A percentile compares a stretch with the other conserved stretches of the same genome.
These are phyloP conservation scores for Gulo gulo DNA, from an alignment of 2,113 vertebrate genomes.

Conservation along the genomic window DNA sequence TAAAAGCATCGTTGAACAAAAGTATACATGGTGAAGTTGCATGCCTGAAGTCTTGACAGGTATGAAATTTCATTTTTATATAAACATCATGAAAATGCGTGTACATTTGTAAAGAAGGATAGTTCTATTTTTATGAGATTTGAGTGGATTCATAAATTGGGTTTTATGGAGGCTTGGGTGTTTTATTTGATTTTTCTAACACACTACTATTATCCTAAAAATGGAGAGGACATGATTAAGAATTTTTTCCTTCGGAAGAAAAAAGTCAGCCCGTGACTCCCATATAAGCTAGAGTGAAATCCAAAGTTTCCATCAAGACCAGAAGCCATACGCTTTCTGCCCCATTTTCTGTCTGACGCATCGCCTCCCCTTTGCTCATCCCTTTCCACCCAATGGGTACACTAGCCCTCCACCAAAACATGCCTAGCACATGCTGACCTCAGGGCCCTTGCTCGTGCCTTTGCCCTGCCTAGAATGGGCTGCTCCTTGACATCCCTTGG, in stretches of 20 bases:
- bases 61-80: background rate
- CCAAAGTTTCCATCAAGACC: background rate
- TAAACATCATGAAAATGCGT: background rate
- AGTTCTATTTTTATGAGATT: background rate
- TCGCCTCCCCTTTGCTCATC: too few species aligned
- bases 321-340: background rate
- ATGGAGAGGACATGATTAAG: background rate
- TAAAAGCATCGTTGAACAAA: background rate
- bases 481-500: background rate
- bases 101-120: background rate
- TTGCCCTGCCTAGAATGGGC: background rate
- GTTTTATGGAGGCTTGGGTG: background rate
- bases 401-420: too few species aligned
- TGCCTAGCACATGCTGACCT: background rate
- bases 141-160: background rate
- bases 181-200: background rate
- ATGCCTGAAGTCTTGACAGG: background rate
- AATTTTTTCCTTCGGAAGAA: background rate
- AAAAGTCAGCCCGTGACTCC: background rate
- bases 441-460: accelerated
- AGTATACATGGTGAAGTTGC: background rate
- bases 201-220: background rate
- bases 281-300: background rate
- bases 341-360: too few species aligned
- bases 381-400: accelerated